Conservation (phyloP, 2,113 vertebrate species). For the Myotis yumanensis region DNA sequence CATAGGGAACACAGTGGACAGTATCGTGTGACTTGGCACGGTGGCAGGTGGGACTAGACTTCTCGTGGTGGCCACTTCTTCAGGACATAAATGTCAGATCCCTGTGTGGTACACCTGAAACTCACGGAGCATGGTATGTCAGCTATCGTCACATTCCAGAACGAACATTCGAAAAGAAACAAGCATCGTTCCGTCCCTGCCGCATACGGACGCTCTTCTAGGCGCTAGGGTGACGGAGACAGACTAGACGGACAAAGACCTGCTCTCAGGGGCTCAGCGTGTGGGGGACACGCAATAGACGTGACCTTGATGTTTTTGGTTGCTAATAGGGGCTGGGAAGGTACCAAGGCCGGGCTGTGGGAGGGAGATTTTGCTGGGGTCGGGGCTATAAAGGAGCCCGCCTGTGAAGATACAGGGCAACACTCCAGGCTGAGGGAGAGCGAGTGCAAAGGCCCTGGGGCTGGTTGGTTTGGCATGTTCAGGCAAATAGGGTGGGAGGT, state of each 20-base stretch:
- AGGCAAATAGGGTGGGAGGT: not conserved
- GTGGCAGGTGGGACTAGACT: fast-evolving
- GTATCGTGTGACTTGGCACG: fast-evolving
- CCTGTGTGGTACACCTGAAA: not conserved
- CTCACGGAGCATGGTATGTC: not conserved
- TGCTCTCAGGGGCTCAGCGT: not conserved
- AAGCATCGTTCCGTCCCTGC: not conserved
- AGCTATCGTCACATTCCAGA: not conserved
- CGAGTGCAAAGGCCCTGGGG: not conserved
- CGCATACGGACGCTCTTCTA: fast-evolving
- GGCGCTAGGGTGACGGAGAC: fast-evolving
- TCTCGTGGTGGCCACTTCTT: not conserved
- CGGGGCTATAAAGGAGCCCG: fast-evolving
- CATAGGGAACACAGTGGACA: fast-evolving
- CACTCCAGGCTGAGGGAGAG: not conserved
- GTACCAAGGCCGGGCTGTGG: fast-evolving
- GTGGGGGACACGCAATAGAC: fast-evolving
- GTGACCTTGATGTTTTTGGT: fast-evolving
- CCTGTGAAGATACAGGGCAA: not conserved
- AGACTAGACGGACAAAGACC: fast-evolving
- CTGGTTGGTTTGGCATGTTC: fast-evolving
- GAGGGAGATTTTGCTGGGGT: not conserved
- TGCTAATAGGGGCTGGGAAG: not conserved
- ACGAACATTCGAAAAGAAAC: not conserved
- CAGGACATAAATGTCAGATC: fast-evolving